Evolutionary conservation across 2,113 vertebrate genomes (phyloP).

Genomic region (Pelusios castaneus): DNA sequence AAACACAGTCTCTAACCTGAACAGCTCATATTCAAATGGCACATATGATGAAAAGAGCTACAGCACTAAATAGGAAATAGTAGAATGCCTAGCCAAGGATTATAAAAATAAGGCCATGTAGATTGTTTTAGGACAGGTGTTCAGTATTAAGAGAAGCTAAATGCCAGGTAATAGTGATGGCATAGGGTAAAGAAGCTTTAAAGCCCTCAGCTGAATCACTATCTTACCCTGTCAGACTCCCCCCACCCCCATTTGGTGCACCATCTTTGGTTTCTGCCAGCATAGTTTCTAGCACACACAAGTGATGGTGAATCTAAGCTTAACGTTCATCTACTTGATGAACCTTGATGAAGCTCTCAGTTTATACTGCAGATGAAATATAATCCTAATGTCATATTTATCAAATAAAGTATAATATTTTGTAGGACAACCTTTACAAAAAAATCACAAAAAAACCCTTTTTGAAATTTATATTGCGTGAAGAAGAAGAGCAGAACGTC

Average conservation of each 20-base stretch:
- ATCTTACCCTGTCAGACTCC: neutral
- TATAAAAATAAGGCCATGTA: neutral
- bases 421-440: neutral
- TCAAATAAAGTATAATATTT: neutral
- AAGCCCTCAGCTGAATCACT: neutral
- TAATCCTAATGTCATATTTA: neutral
- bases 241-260: neutral
- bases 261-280: neutral
- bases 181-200: neutral
- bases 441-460: neutral
- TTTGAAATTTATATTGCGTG: neutral
- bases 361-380: neutral
- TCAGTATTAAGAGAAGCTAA: neutral
- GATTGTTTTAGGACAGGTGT: neutral
- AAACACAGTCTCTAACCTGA: fast-evolving
- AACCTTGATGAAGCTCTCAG: neutral
- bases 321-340: neutral
- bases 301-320: neutral
- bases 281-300: neutral
- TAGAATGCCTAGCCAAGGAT: neutral
- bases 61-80: neutral
- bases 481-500: neutral
- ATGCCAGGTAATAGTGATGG: neutral
- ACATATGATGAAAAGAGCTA: neutral
- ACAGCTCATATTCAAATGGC: neutral